Percentiles rank a stretch among this genome's conserved stretches.
Conservation (phyloP, 2,888 invertebrate genomes). For the Drosophila paracracens region DNA sequence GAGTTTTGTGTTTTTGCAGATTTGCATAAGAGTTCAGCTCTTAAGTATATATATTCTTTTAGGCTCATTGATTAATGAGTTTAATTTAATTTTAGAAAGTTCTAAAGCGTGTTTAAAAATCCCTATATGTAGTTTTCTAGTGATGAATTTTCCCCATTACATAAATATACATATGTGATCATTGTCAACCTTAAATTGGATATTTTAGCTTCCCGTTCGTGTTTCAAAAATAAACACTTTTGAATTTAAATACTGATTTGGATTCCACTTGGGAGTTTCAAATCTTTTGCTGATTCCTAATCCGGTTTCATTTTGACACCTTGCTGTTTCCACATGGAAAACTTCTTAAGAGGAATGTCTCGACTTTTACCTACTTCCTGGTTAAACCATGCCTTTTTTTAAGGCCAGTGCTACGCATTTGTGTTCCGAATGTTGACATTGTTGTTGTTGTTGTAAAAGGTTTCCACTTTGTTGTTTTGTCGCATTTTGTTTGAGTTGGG, state of each 20-base stretch:
- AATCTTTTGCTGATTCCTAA: background rate
- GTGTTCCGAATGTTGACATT: constrained; percentile 2
- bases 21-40: background rate
- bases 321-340: background rate
- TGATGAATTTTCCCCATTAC: background rate
- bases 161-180: background rate
- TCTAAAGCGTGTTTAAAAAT: background rate
- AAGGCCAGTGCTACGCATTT: constrained; percentile 22
- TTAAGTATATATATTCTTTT: background rate
- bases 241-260: background rate
- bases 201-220: no score
- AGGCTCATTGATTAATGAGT: background rate
- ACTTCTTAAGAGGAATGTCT: constrained; percentile 1
- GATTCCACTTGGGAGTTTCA: background rate
- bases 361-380: constrained; percentile 28
- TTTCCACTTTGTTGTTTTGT: constrained; percentile 5
- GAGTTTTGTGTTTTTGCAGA: background rate
- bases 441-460: background rate
- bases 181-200: background rate
- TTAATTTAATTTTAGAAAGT: background rate
- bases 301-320: background rate
- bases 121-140: no score
- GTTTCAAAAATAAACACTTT: background rate
- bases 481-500: constrained; percentile 42
- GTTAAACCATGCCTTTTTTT: constrained; percentile 7